A percentile compares a stretch with the other conserved stretches of the same genome.
Evolutionary conservation across 2,888 invertebrate species (phyloP).

Genomic region (Catocala fraxini): DNA sequence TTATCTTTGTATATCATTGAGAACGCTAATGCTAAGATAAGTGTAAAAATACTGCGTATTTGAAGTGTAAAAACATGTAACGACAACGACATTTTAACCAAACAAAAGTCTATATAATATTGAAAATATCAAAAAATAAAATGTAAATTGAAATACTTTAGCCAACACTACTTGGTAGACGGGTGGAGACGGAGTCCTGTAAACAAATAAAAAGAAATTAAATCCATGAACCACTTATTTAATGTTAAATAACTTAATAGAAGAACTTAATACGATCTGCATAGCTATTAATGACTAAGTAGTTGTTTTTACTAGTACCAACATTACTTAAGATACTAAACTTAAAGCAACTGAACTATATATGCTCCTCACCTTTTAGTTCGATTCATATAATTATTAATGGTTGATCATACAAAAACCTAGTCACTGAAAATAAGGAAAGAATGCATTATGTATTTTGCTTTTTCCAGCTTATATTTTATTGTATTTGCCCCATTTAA

Average conservation of each 20-base stretch:
- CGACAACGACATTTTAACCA: slow-evolving; percentile 53
- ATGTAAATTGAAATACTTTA: slow-evolving; percentile 67
- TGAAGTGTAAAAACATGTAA: too few species aligned
- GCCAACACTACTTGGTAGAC: slow-evolving; percentile 55
- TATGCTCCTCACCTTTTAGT: slow-evolving; percentile 48
- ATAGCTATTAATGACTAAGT: not conserved
- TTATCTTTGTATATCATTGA: too few species aligned
- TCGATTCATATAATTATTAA: slow-evolving; percentile 24
- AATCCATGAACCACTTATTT: too few species aligned
- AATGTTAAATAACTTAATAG: too few species aligned
- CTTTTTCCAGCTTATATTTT: not conserved
- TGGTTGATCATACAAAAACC: slow-evolving; percentile 44
- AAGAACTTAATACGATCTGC: not conserved
- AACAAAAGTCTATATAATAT: slow-evolving; percentile 75
- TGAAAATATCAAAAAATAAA: slow-evolving; percentile 76
- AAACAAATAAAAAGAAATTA: slow-evolving; percentile 50
- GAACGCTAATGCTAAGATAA: too few species aligned
- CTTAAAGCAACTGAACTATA: slow-evolving; percentile 17
- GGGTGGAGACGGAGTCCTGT: slow-evolving; percentile 68
- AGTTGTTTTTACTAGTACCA: not conserved
- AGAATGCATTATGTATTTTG: slow-evolving; percentile 29
- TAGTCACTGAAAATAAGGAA: slow-evolving; percentile 66
- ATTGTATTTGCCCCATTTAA: not conserved
- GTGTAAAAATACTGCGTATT: too few species aligned
- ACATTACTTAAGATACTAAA: slow-evolving; percentile 13